Conservation (phyloP, 2,888 invertebrate genomes). For the Aphodius sticticus region DNA sequence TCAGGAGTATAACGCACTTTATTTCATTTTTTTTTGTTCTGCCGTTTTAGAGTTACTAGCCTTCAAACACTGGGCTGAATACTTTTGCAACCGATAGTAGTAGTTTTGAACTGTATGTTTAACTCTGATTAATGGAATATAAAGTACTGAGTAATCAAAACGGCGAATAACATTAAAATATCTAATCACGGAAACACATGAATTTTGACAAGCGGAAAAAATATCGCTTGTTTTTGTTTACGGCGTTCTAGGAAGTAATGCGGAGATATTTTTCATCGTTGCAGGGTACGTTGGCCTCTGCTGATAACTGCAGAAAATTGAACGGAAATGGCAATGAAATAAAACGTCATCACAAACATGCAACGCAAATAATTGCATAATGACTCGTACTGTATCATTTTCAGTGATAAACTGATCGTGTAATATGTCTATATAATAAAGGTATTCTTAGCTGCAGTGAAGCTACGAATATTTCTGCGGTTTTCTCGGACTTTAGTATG, state of each 20-base stretch:
- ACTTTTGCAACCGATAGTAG: too few species aligned
- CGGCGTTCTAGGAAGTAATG: background rate
- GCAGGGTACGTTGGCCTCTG: background rate
- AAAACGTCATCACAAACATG: background rate
- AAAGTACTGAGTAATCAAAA: too few species aligned
- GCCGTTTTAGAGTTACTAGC: too few species aligned
- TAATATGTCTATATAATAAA: background rate
- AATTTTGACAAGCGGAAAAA: too few species aligned
- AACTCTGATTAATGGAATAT: too few species aligned
- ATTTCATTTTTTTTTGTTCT: too few species aligned
- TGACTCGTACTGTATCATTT: background rate
- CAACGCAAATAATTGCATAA: constrained; percentile 4
- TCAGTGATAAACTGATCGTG: background rate
- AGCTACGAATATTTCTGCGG: background rate
- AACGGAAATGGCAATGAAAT: background rate
- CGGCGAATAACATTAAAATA: too few species aligned
- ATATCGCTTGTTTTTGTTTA: too few species aligned
- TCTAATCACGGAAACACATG: too few species aligned
- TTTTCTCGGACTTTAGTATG: background rate
- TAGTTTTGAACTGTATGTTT: too few species aligned
- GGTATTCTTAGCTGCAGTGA: background rate
- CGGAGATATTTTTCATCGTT: background rate
- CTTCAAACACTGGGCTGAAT: too few species aligned
- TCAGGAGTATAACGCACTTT: too few species aligned
- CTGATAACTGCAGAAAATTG: background rate